These are phyloP conservation scores for Lissocephala sabroskyi DNA, from an alignment of 2,888 invertebrate species.

Conservation along the genomic window DNA sequence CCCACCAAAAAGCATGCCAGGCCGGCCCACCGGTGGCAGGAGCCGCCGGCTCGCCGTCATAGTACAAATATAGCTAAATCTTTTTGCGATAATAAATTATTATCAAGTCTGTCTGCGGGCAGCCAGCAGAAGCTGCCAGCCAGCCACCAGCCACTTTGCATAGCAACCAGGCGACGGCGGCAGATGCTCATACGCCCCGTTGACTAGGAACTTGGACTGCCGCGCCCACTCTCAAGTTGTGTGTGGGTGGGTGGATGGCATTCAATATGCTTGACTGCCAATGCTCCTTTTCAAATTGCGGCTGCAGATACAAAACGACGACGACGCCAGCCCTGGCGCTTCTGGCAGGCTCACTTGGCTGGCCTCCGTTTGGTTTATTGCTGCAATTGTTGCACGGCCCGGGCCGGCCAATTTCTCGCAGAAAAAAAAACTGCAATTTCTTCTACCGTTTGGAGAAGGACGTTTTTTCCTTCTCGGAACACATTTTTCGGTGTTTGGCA, in stretches of 20 bases:
- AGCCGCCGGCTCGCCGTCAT: neutral
- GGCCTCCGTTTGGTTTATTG: conserved; percentile 45
- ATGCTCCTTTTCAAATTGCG: conserved; percentile 16
- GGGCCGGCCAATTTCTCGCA: conserved; percentile 37
- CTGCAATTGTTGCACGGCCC: conserved; percentile 35
- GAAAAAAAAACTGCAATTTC: neutral
- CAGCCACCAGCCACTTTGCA: conserved; percentile 34
- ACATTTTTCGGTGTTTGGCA: conserved; percentile 53
- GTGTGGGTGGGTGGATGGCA: conserved; percentile 24
- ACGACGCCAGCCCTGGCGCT: conserved; percentile 1
- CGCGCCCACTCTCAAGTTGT: neutral
- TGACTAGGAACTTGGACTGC: conserved; percentile 25
- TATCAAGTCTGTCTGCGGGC: conserved; percentile 54
- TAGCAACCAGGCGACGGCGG: conserved; percentile 32
- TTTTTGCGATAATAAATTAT: conserved; percentile 62
- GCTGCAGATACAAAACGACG: conserved; percentile 22
- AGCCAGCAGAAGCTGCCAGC: conserved; percentile 4
- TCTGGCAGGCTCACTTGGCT: conserved; percentile 28
- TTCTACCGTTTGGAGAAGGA: no score
- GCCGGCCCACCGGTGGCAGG: conserved; percentile 9
- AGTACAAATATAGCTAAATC: conserved; percentile 44
- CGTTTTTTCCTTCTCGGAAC: neutral
- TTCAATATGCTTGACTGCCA: conserved; percentile 51
- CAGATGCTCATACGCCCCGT: conserved; percentile 56
- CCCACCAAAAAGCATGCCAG: conserved; percentile 35